A percentile compares a stretch with the other conserved stretches of the same genome.
phyloP scores from a whole-genome alignment of 2,113 vertebrate genomes.

The Paramormyrops kingsleyae region DNA sequence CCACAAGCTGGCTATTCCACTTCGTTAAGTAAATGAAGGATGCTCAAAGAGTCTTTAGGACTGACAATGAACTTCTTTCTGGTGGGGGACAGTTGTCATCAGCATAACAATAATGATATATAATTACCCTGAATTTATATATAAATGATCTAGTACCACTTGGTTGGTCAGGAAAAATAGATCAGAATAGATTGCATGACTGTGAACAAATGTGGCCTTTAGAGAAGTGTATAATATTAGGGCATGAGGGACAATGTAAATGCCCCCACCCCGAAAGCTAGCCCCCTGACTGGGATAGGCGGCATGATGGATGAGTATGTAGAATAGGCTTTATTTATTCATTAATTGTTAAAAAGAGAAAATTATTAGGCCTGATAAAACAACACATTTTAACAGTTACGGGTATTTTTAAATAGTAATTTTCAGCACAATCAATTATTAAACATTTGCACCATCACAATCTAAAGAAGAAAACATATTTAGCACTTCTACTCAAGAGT shows the following conservation, averaged over 20 bases:
- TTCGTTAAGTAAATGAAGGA: not conserved
- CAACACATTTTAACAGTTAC: not conserved
- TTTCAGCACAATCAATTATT: not conserved
- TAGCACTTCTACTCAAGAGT: not conserved
- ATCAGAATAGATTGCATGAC: not conserved
- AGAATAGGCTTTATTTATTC: not conserved
- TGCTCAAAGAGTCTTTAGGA: not conserved
- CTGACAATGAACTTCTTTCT: not conserved
- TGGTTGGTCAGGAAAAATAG: not conserved
- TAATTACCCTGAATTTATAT: not conserved
- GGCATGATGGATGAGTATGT: not conserved
- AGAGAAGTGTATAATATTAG: not conserved
- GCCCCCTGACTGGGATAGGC: not conserved
- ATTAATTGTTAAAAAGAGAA: not conserved
- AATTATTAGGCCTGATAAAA: not conserved
- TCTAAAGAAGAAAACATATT: not conserved
- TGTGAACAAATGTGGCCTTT: not conserved
- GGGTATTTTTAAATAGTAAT: not conserved
- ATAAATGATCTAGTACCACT: not conserved
- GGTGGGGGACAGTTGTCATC: not conserved
- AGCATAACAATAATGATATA: not conserved
- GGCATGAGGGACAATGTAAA: not conserved
- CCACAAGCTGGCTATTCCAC: not conserved
- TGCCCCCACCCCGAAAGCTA: not conserved
- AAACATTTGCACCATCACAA: not conserved